These are phyloP conservation scores for Lepidurus couesii DNA, from an alignment of 1,140 invertebrate genomes.

Conservation along the genomic window DNA sequence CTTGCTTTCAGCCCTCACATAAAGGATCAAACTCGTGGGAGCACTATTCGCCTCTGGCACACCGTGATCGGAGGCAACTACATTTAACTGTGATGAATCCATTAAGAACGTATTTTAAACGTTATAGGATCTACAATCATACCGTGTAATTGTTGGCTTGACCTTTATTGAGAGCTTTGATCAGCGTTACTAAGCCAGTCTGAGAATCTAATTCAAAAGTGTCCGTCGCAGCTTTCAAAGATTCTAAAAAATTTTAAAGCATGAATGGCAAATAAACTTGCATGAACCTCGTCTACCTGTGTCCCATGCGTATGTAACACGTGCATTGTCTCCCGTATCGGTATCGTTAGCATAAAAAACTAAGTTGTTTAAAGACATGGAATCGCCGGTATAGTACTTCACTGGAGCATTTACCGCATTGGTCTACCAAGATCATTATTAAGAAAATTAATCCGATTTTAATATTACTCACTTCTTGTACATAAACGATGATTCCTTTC, in stretches of 20 bases:
- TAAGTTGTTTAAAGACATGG: neutral
- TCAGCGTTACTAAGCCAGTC: neutral
- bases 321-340: neutral
- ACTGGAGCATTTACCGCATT: neutral
- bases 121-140: neutral
- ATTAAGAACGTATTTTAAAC: neutral
- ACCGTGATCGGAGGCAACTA: neutral
- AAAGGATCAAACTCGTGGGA: neutral
- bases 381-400: neutral
- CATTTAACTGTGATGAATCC: neutral
- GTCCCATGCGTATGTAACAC: neutral
- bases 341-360: neutral
- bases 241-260: neutral
- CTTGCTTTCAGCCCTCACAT: neutral
- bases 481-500: neutral
- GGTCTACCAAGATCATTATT: neutral
- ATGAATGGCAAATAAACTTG: neutral
- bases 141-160: neutral
- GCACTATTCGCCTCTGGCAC: neutral
- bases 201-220: neutral
- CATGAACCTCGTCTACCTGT: neutral
- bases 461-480: conserved; percentile 22
- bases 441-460: neutral
- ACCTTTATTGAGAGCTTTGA: neutral
- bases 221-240: neutral